A percentile compares a stretch with the other conserved stretches of the same genome.
Evolutionary conservation across 2,797 vertebrate species (phyloP).

Genomic region (Trachurus trachurus): DNA sequence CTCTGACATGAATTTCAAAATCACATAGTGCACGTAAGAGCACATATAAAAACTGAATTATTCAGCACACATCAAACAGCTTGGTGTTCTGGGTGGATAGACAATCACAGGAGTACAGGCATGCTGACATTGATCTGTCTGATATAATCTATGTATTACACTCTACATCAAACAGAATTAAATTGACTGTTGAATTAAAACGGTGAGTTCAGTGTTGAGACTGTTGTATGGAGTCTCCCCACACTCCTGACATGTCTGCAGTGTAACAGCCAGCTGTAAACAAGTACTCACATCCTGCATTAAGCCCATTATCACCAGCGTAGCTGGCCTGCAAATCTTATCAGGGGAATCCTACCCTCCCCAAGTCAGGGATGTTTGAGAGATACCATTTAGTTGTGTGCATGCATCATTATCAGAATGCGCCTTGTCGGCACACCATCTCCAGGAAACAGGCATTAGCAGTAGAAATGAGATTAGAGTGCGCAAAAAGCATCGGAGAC

Average conservation of each 20-base stretch:
- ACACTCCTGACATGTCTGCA: constrained; percentile 18
- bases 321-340: constrained; percentile 64
- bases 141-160: constrained; percentile 40
- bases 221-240: constrained; percentile 16
- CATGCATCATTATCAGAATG: constrained; percentile 78
- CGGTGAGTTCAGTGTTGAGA: constrained; percentile 9
- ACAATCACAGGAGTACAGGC: constrained; percentile 38
- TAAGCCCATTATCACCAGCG: constrained; percentile 58
- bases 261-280: constrained; percentile 52
- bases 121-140: constrained; percentile 43
- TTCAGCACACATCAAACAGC: constrained; percentile 37
- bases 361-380: constrained; percentile 52
- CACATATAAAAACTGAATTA: constrained; percentile 44
- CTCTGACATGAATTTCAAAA: constrained; percentile 19
- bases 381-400: constrained; percentile 74
- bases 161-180: constrained; percentile 44
- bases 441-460: constrained; percentile 67
- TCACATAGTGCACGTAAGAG: constrained; percentile 26
- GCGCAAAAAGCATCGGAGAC: constrained; percentile 56
- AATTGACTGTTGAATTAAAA: constrained; percentile 28
- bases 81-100: constrained; percentile 29
- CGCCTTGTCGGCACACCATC: constrained; percentile 67
- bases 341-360: constrained; percentile 37
- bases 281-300: constrained; percentile 56
- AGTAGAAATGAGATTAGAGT: constrained; percentile 74